These are phyloP conservation scores for Cinclus cinclus DNA, from an alignment of 2,113 vertebrate genomes.

Conservation along the genomic window DNA sequence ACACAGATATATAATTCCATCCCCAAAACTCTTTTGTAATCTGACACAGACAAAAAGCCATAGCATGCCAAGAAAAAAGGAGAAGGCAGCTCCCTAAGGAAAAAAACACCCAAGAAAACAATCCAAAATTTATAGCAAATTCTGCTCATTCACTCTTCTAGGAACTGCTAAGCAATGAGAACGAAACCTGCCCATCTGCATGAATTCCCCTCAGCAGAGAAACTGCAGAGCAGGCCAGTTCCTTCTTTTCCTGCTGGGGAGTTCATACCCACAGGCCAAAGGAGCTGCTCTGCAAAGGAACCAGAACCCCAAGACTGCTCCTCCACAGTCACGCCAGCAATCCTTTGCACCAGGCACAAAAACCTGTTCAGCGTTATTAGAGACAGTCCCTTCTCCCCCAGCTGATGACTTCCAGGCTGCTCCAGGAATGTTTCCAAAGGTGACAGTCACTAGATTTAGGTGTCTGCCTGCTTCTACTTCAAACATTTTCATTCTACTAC, in stretches of 20 bases:
- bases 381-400: background rate
- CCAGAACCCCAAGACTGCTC: background rate
- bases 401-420: background rate
- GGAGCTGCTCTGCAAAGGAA: background rate
- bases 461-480: background rate
- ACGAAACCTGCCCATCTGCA: background rate
- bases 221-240: accelerated
- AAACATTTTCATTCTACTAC: background rate
- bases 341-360: background rate
- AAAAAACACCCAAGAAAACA: background rate
- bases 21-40: background rate
- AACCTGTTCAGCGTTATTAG: background rate
- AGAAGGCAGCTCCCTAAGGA: background rate
- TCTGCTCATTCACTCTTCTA: background rate
- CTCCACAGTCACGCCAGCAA: background rate
- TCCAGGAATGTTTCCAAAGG: background rate
- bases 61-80: background rate
- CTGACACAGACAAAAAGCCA: background rate
- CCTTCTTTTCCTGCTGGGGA: background rate
- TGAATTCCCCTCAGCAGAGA: background rate
- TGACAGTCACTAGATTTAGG: background rate
- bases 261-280: background rate
- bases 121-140: background rate
- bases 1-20: background rate
- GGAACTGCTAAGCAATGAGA: background rate